A percentile compares a stretch with the other conserved stretches of the same genome.
Evolutionary conservation across 2,113 vertebrate genomes (phyloP).

Genomic region (Hydrolagus affinis): DNA sequence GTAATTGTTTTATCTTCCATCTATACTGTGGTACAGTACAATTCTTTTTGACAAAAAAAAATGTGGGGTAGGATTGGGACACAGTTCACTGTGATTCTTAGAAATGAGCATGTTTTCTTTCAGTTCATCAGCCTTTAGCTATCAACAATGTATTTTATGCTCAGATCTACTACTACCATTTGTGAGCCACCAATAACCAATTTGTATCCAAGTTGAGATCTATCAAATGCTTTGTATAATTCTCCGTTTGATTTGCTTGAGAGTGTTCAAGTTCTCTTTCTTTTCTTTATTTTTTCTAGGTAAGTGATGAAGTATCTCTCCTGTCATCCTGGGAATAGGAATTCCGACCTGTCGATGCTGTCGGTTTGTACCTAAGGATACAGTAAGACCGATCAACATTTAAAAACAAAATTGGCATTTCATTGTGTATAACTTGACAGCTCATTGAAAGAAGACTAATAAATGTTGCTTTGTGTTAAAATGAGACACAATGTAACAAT

Average conservation of each 20-base stretch:
- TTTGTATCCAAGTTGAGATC: background rate
- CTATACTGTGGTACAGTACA: too few species aligned
- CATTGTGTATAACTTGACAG: background rate
- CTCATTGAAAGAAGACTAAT: background rate
- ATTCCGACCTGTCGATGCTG: background rate
- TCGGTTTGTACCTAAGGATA: background rate
- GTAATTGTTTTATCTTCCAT: background rate
- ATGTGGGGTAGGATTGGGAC: background rate
- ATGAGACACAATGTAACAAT: background rate
- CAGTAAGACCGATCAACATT: background rate
- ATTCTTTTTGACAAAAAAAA: background rate
- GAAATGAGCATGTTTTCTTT: background rate
- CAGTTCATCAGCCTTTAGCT: background rate
- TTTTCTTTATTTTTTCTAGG: slow-evolving; percentile 18
- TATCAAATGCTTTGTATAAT: background rate
- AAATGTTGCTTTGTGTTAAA: background rate
- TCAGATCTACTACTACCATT: background rate
- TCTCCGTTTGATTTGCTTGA: background rate
- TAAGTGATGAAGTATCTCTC: background rate
- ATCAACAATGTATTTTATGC: background rate
- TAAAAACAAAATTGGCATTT: background rate
- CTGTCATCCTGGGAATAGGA: background rate
- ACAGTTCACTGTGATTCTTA: too few species aligned
- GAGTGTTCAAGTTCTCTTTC: background rate
- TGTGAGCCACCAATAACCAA: background rate